phyloP scores from a whole-genome alignment of 2,797 vertebrate species.

The Heliangelus exortis region DNA sequence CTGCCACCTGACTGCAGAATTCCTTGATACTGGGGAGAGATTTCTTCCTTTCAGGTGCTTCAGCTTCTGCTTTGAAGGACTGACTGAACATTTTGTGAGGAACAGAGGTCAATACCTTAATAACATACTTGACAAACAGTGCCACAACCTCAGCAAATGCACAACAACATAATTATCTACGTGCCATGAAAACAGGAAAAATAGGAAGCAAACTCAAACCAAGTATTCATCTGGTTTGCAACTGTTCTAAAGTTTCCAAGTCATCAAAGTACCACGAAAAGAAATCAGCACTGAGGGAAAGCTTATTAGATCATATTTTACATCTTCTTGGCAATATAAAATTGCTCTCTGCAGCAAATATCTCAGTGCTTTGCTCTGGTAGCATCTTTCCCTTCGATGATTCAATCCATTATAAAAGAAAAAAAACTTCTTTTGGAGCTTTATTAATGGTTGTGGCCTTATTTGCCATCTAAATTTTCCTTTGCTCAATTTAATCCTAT shows the following conservation, averaged over 20 bases:
- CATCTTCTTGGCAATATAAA: neutral
- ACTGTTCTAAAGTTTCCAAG: slow-evolving; percentile 42
- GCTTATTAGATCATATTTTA: neutral
- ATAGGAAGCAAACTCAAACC: neutral
- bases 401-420: neutral
- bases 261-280: neutral
- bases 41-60: neutral
- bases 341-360: neutral
- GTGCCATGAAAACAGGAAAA: neutral
- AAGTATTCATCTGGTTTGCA: slow-evolving; percentile 6
- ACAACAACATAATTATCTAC: neutral
- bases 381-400: too few species aligned
- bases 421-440: neutral
- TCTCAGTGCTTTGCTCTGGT: neutral
- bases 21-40: neutral
- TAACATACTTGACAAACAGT: neutral
- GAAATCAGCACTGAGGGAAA: slow-evolving; percentile 5
- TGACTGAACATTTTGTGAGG: neutral
- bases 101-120: neutral
- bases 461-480: neutral
- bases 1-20: neutral
- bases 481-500: neutral
- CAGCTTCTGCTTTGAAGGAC: neutral
- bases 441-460: neutral
- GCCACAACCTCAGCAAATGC: neutral